These are phyloP conservation scores for Laspeyria flexula DNA, from an alignment of 2,888 invertebrate genomes.

Conservation along the genomic window DNA sequence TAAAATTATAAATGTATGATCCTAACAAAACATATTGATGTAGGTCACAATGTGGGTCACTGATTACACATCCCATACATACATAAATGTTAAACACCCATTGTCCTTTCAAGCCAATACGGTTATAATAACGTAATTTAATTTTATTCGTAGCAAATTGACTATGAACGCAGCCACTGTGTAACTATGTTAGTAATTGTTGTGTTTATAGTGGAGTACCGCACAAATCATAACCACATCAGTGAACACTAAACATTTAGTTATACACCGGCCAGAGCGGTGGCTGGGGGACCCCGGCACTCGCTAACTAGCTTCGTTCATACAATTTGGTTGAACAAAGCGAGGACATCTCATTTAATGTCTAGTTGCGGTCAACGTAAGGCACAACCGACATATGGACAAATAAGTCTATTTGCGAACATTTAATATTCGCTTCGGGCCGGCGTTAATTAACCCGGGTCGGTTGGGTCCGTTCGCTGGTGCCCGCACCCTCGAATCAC, in stretches of 20 bases:
- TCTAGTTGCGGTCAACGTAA: slow-evolving; percentile 48
- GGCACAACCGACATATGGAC: slow-evolving; percentile 55
- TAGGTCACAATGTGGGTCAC: not conserved
- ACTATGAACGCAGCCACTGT: slow-evolving; percentile 13
- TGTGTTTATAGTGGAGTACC: slow-evolving; percentile 8
- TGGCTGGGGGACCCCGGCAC: no score
- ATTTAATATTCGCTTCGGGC: slow-evolving; percentile 79
- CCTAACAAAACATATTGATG: not conserved
- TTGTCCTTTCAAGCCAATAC: not conserved
- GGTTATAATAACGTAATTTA: slow-evolving; percentile 16
- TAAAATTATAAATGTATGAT: no score
- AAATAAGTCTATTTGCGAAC: slow-evolving; percentile 77
- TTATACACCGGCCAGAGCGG: slow-evolving; percentile 26
- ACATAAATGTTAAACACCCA: not conserved
- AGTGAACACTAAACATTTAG: slow-evolving; percentile 34
- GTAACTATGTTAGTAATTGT: slow-evolving; percentile 24
- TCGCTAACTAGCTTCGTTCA: slow-evolving; percentile 36
- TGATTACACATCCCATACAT: not conserved
- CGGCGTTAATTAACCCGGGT: slow-evolving; percentile 72
- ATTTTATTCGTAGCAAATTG: slow-evolving; percentile 31
- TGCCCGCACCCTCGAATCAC: slow-evolving; percentile 34
- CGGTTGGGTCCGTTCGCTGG: slow-evolving; percentile 51
- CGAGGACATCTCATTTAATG: slow-evolving; percentile 60
- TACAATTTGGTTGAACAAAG: slow-evolving; percentile 42
- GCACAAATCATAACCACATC: slow-evolving; percentile 34